Evolutionary conservation across 2,888 invertebrate species (phyloP).

Genomic region (Cryptophagus acutangulus): DNA sequence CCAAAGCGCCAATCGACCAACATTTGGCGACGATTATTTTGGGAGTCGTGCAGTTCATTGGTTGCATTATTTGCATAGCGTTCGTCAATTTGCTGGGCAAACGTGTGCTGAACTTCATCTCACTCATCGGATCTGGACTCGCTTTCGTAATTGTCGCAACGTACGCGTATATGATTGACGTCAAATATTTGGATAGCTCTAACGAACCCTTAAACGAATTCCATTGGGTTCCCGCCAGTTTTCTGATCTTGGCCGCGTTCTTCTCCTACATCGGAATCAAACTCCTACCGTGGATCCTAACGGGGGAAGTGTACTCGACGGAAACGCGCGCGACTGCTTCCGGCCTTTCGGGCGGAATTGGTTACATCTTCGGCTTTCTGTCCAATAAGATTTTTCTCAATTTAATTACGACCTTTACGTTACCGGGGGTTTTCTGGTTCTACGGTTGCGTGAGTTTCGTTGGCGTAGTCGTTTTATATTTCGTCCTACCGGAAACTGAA

Average conservation of each 20-base stretch:
- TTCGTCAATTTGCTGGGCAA: slow-evolving; percentile 71
- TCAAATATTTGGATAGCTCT: slow-evolving; percentile 36
- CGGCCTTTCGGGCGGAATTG: slow-evolving; percentile 66
- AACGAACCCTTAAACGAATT: slow-evolving; percentile 33
- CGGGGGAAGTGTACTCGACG: slow-evolving; percentile 71
- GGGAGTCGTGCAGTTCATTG: slow-evolving; percentile 65
- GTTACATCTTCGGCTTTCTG: slow-evolving; percentile 71
- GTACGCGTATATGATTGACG: slow-evolving; percentile 47
- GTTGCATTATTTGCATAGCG: slow-evolving; percentile 60
- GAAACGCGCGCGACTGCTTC: slow-evolving; percentile 67
- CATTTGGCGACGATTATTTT: slow-evolving; percentile 71
- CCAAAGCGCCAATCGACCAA: slow-evolving; percentile 70
- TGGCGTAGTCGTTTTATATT: slow-evolving; percentile 63
- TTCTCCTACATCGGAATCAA: slow-evolving; percentile 66
- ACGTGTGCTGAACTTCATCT: slow-evolving; percentile 61
- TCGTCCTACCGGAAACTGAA: slow-evolving; percentile 76
- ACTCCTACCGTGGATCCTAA: slow-evolving; percentile 73
- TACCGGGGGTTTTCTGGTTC: slow-evolving; percentile 69
- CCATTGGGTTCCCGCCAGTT: slow-evolving; percentile 63
- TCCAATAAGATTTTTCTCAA: slow-evolving; percentile 69
- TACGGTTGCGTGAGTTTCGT: slow-evolving; percentile 60
- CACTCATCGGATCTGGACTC: slow-evolving; percentile 60
- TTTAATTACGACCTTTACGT: slow-evolving; percentile 58
- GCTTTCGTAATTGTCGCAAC: slow-evolving; percentile 60
- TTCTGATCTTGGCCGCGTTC: slow-evolving; percentile 63